A percentile compares a stretch with the other conserved stretches of the same genome.
These are phyloP conservation scores for Rhinoptilus africanus DNA, from an alignment of 2,113 vertebrate species.

Conservation along the genomic window DNA sequence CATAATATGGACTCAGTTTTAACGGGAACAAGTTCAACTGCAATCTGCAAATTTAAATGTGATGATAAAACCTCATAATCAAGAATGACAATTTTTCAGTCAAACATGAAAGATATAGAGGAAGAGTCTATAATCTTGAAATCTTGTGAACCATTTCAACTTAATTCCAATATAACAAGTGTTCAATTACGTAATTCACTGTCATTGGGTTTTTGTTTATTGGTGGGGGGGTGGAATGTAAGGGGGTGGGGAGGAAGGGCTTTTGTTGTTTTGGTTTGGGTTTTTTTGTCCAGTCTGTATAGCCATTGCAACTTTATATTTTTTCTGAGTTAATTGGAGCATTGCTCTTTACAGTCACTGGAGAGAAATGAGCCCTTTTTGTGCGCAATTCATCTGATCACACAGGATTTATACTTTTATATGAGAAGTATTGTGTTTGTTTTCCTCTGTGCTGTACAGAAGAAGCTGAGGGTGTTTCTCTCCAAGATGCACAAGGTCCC, in stretches of 20 bases:
- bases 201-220: neutral
- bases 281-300: neutral
- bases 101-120: neutral
- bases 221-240: fast-evolving
- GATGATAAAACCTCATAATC: neutral
- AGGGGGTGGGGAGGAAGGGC: too few species aligned
- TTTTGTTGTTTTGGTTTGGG: neutral
- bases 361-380: neutral
- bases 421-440: neutral
- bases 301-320: neutral
- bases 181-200: neutral
- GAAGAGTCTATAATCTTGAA: neutral
- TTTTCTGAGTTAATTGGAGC: neutral
- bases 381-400: neutral
- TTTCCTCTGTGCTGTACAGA: neutral
- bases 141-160: neutral
- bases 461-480: neutral
- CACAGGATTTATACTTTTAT: neutral
- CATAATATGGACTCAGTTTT: neutral
- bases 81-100: neutral
- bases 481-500: neutral
- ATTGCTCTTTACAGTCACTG: neutral
- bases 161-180: neutral
- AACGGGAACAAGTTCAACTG: neutral
- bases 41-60: neutral